Percentiles rank a stretch among this genome's conserved stretches.
phyloP scores from a whole-genome alignment of 1,140 invertebrate species.

The Leptestheria dahalacensis region DNA sequence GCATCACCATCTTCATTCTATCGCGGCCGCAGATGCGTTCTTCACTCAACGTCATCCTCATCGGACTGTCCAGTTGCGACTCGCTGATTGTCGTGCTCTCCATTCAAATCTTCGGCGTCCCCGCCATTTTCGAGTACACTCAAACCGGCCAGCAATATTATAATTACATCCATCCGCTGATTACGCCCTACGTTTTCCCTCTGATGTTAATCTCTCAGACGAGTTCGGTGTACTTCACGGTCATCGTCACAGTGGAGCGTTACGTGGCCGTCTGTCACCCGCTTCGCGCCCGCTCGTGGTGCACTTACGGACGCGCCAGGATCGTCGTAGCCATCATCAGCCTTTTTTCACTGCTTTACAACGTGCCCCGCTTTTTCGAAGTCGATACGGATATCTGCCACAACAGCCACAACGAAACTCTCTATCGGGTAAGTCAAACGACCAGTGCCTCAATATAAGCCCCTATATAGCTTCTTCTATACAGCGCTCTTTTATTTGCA shows the following conservation, averaged over 20 bases:
- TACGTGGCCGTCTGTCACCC: slow-evolving; percentile 95
- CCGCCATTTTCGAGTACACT: slow-evolving; percentile 65
- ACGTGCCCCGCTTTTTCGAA: slow-evolving; percentile 51
- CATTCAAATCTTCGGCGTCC: slow-evolving; percentile 70
- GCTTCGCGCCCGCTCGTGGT: slow-evolving; percentile 66
- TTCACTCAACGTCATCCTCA: slow-evolving; percentile 82
- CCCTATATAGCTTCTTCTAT: too few relatives aligned
- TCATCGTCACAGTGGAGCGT: slow-evolving; percentile 86
- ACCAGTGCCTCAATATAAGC: too few relatives aligned
- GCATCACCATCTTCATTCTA: slow-evolving; percentile 76
- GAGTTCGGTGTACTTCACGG: slow-evolving; percentile 68
- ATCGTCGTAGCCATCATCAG: slow-evolving; percentile 70
- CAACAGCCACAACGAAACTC: background rate
- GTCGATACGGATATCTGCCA: slow-evolving; percentile 19
- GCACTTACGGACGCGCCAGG: slow-evolving; percentile 75
- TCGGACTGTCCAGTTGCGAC: slow-evolving; percentile 74
- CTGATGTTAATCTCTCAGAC: slow-evolving; percentile 62
- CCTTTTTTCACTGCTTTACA: slow-evolving; percentile 69
- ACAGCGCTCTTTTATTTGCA: too few relatives aligned
- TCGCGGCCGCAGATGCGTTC: slow-evolving; percentile 83
- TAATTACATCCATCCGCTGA: slow-evolving; percentile 52
- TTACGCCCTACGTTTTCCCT: slow-evolving; percentile 70
- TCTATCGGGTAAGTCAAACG: background rate
- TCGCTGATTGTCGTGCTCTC: slow-evolving; percentile 72
- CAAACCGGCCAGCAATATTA: slow-evolving; percentile 57